A percentile compares a stretch with the other conserved stretches of the same genome.
phyloP scores from a whole-genome alignment of 2,113 vertebrate species.

The Heterotis niloticus region DNA sequence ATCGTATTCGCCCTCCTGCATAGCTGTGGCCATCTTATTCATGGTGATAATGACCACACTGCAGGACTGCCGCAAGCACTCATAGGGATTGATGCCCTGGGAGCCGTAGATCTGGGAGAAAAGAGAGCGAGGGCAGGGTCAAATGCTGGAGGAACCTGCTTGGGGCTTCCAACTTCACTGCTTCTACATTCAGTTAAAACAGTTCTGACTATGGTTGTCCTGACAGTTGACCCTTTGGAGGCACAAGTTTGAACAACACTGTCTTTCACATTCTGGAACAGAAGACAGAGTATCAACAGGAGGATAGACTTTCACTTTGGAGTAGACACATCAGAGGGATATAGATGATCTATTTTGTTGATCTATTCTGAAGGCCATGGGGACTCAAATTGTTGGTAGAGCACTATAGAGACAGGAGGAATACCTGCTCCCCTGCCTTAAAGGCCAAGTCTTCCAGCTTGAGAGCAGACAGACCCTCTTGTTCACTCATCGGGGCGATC shows the following conservation, averaged over 20 bases:
- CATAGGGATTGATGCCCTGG: constrained; percentile 77
- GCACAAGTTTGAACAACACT: not conserved
- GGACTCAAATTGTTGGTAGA: too few relatives aligned
- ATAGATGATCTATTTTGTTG: not conserved
- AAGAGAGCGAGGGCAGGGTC: not conserved
- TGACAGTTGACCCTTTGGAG: too few relatives aligned
- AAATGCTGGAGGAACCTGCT: too few relatives aligned
- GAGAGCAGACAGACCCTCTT: constrained; percentile 77
- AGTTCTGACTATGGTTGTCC: not conserved
- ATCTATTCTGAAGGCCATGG: too few relatives aligned
- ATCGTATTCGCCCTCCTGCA: constrained; percentile 97
- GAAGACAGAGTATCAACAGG: too few relatives aligned
- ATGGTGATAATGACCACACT: constrained; percentile 86
- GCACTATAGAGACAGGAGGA: constrained; percentile 38
- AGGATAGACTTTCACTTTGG: not conserved
- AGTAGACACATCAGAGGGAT: not conserved
- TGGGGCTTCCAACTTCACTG: too few relatives aligned
- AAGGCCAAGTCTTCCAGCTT: constrained; percentile 90
- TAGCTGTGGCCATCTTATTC: constrained; percentile 98
- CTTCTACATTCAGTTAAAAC: not conserved
- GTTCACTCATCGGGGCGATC: constrained; percentile 81
- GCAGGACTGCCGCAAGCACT: constrained; percentile 89
- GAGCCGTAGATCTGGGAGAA: constrained; percentile 78
- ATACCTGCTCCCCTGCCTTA: constrained; percentile 89
- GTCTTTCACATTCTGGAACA: not conserved